A percentile compares a stretch with the other conserved stretches of the same genome.
These are phyloP conservation scores for Poecilia velifera DNA, from an alignment of 2,797 vertebrate species.

Conservation along the genomic window DNA sequence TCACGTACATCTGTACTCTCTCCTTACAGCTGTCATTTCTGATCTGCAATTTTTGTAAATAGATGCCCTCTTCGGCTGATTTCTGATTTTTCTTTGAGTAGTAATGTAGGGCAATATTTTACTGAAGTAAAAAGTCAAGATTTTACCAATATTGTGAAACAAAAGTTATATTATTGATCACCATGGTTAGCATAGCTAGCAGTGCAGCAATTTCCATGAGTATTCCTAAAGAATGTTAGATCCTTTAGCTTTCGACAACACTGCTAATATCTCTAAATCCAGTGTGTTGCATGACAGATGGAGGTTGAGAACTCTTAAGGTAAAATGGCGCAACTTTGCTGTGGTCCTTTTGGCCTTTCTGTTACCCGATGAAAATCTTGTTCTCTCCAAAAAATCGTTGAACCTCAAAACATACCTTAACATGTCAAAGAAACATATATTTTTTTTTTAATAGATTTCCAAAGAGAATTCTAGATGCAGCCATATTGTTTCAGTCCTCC, in stretches of 20 bases:
- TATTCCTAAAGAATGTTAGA: neutral
- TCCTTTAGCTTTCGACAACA: neutral
- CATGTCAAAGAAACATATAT: neutral
- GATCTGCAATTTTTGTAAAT: neutral
- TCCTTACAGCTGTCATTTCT: neutral
- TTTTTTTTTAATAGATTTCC: neutral
- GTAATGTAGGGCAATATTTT: neutral
- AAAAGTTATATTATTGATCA: neutral
- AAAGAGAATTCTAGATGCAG: conserved; percentile 33
- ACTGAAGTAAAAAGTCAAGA: neutral
- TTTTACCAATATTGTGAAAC: neutral
- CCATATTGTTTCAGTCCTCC: conserved; percentile 38
- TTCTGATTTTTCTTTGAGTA: neutral
- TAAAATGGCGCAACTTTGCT: neutral
- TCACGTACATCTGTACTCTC: conserved; percentile 25
- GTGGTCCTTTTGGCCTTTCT: neutral
- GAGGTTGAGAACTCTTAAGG: neutral
- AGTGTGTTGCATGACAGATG: neutral
- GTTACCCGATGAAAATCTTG: neutral
- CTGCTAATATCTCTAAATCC: neutral
- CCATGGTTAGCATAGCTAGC: neutral
- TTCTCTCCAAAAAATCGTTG: neutral
- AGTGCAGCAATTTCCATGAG: neutral
- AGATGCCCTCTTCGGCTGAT: neutral
- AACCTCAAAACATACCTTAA: neutral